phyloP scores from a whole-genome alignment of 2,113 vertebrate species.

The Catharus bicknelli region DNA sequence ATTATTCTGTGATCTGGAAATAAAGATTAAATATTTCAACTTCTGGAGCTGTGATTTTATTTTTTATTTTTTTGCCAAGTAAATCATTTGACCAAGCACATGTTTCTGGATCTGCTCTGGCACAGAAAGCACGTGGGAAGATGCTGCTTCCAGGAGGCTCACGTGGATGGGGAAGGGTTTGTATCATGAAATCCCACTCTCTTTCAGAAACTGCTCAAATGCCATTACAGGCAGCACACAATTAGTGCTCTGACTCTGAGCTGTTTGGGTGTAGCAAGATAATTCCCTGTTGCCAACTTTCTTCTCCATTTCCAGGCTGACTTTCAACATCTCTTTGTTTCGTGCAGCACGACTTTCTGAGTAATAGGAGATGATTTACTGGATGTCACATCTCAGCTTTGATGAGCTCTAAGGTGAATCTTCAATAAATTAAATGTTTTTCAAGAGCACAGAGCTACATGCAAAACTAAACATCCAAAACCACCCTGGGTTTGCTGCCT shows the following conservation, averaged over 20 bases:
- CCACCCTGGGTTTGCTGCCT: not conserved
- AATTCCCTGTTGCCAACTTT: slow-evolving; percentile 26
- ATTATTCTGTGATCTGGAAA: not conserved
- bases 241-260: not conserved
- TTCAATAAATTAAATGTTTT: slow-evolving; percentile 39
- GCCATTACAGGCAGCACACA: not conserved
- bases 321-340: slow-evolving; percentile 45
- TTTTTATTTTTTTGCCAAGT: not conserved
- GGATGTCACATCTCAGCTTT: slow-evolving; percentile 3
- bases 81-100: not conserved
- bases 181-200: not conserved
- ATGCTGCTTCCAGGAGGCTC: not conserved
- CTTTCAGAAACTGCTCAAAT: not conserved
- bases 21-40: not conserved
- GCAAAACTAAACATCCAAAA: not conserved
- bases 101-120: not conserved
- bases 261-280: not conserved
- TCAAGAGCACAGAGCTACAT: not conserved
- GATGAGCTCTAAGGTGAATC: slow-evolving; percentile 28
- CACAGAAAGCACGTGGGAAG: not conserved
- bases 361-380: slow-evolving; percentile 30
- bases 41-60: not conserved
- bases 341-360: slow-evolving; percentile 22
- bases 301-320: slow-evolving; percentile 34
- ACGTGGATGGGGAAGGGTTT: not conserved